Conservation (phyloP, 2,113 vertebrate genomes). For the Hepsetus odoe region DNA sequence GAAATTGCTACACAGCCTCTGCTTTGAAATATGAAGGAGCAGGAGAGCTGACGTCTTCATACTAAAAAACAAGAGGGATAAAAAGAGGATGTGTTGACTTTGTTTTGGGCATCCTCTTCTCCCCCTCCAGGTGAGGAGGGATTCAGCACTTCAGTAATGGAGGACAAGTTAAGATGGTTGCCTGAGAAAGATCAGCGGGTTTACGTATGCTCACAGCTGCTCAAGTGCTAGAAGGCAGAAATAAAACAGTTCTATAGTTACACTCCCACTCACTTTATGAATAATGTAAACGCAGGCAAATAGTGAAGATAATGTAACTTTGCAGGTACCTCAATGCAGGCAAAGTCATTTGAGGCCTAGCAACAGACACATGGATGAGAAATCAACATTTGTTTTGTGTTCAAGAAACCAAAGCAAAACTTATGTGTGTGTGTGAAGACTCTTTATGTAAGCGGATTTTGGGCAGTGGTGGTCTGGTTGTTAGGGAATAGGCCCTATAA, state of each 20-base stretch:
- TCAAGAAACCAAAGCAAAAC: not conserved
- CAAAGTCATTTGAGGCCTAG: not conserved
- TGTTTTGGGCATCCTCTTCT: not conserved
- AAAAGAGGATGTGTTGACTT: not conserved
- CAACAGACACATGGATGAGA: not conserved
- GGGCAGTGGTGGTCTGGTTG: too few relatives aligned
- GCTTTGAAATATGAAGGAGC: constrained; percentile 12
- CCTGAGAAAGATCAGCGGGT: constrained; percentile 7
- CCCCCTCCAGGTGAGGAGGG: not conserved
- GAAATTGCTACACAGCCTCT: not conserved
- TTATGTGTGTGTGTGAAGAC: not conserved
- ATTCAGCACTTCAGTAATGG: not conserved
- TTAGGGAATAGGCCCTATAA: too few relatives aligned
- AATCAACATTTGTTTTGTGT: not conserved
- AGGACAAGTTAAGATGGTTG: constrained; percentile 59
- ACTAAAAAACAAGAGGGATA: not conserved
- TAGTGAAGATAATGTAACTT: not conserved
- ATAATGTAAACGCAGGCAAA: not conserved
- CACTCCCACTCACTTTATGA: not conserved
- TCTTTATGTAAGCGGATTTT: too few relatives aligned
- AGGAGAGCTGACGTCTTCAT: not conserved
- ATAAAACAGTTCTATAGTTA: not conserved
- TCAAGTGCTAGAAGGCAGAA: not conserved
- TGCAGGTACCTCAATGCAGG: too few relatives aligned
- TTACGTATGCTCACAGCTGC: not conserved